phyloP scores from a whole-genome alignment of 2,797 vertebrate species.

The Propithecus deckenii region DNA sequence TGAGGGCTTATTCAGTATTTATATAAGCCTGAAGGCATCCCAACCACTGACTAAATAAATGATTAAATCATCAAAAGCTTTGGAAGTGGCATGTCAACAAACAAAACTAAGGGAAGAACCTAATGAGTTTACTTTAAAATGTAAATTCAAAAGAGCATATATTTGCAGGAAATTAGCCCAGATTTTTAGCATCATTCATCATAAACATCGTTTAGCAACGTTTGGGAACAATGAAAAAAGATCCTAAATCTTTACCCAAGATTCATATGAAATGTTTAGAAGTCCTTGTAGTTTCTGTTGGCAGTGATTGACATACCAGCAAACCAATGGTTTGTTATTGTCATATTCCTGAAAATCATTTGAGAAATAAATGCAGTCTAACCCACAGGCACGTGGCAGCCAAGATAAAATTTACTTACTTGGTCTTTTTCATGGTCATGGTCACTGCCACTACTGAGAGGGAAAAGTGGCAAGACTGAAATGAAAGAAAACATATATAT shows the following conservation, averaged over 20 bases:
- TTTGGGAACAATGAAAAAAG: background rate
- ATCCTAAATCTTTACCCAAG: background rate
- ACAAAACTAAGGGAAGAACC: background rate
- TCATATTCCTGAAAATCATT: background rate
- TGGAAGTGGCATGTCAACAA: background rate
- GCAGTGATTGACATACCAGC: background rate
- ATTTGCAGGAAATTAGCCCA: background rate
- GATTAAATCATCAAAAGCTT: background rate
- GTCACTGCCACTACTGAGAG: conserved; percentile 75
- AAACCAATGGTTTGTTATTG: background rate
- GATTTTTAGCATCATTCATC: background rate
- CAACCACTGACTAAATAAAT: background rate
- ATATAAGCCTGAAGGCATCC: background rate
- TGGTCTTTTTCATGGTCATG: conserved; percentile 39
- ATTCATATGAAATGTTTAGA: background rate
- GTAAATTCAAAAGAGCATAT: background rate
- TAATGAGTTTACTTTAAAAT: background rate
- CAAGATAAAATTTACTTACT: conserved; percentile 71
- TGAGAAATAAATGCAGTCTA: background rate
- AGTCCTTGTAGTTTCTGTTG: background rate
- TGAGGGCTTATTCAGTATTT: background rate
- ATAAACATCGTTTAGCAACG: background rate
- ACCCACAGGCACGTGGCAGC: background rate
- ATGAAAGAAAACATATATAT: background rate
- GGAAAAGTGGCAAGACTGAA: conserved; percentile 84